phyloP scores from a whole-genome alignment of 1,140 invertebrate species.

The Steinernema feltiae region DNA sequence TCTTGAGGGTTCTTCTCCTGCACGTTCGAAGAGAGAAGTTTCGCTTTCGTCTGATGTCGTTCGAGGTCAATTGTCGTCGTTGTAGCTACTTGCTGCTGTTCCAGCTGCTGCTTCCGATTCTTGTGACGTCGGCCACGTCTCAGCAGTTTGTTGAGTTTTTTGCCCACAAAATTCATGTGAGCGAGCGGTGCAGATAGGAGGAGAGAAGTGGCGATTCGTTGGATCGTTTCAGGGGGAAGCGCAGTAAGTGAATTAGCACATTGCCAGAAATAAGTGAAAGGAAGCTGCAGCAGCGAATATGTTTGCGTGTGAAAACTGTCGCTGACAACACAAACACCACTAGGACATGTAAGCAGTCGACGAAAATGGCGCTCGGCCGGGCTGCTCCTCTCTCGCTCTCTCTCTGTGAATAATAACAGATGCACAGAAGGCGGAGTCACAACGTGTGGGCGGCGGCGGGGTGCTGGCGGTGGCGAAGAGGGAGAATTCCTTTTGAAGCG shows the following conservation, averaged over 20 bases:
- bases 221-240: too few relatives aligned
- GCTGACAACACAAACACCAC: neutral
- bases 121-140: neutral
- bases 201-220: neutral
- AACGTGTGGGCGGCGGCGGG: neutral
- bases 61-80: neutral
- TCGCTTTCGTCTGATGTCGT: neutral
- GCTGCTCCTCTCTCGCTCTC: too few relatives aligned
- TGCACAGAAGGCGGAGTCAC: conserved; percentile 11
- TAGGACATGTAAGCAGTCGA: neutral
- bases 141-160: neutral
- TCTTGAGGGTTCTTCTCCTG: neutral
- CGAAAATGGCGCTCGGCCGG: conserved; percentile 3
- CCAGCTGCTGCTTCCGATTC: too few relatives aligned
- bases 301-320: neutral
- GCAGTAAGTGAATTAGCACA: neutral
- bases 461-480: neutral
- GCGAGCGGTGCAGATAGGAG: neutral
- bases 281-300: neutral
- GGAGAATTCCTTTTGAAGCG: neutral
- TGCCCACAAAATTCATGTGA: neutral
- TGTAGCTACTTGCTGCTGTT: too few relatives aligned
- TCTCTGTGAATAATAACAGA: neutral
- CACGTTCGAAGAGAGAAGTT: neutral
- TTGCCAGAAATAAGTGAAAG: neutral